Evolutionary conservation across 2,888 invertebrate species (phyloP), one percentile per base, ranked within the genome.

Genomic region (Plagiodera versicolora): DNA sequence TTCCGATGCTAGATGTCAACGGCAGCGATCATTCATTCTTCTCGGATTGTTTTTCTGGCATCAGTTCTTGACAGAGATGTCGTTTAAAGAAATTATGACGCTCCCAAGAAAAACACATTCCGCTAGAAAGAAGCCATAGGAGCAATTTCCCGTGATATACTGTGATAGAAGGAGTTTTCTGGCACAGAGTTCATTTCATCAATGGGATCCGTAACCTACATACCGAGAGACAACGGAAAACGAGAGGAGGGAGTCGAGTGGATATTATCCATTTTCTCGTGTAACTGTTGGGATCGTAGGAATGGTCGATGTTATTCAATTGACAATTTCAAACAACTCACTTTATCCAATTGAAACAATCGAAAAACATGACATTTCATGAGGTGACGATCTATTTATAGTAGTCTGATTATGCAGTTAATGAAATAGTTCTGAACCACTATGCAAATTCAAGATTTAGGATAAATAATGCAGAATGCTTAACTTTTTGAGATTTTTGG

Each of bases 21-120:
- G 67, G 67, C 76, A 76, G 76, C 70, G 74, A 76, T 76, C 76
- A 75, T 75, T 75, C 74, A 75, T 75, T 73, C 56, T 56, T 55
- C 39, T 35, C 53, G 52, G 51, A 62, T 65, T 48, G 56, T 68
- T 67, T 64, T 67, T 47, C 53, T 59, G 63, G 62, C 67, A 67
- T 64, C 67, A 64, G 65, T 66, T 68, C 63, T 30, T 61, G 69
- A 67, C 69, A 65, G 64, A 67, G 67, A 65, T 63, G 68, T 66
- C 64, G 65, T 69, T 69, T 56, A 59, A 58, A 66, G 61, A 67
- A 69, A 68, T 62, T 69, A 69, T 69, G 67, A 67, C 44, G 60
- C 65, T 65, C 55, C 59, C 48, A 57, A 62, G 61, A 66, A 63
- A 59, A 54, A 59, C 39, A 48, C 53, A 50, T 54, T 47, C 17